A percentile compares a stretch with the other conserved stretches of the same genome.
phyloP scores from a whole-genome alignment of 2,113 vertebrate genomes.

The Notarius lentiginosus region DNA sequence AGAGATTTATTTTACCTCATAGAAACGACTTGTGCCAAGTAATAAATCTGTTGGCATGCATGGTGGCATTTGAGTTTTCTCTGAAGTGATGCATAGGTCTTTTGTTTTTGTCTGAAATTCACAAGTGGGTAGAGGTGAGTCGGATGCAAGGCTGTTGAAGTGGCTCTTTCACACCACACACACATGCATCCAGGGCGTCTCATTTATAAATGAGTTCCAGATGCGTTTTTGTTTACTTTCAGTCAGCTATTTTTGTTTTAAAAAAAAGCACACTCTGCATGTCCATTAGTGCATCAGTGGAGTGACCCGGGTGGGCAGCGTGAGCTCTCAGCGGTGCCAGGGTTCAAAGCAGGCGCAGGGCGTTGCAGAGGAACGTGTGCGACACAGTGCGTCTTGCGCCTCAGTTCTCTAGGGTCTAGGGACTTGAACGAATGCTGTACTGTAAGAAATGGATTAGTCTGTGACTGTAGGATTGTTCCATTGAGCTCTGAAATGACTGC shows the following conservation, averaged over 20 bases:
- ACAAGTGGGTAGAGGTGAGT: conserved; percentile 30
- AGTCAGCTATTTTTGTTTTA: conserved; percentile 14
- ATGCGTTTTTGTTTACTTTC: not conserved
- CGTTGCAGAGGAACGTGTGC: conserved; percentile 27
- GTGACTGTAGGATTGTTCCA: not conserved
- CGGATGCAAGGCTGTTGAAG: conserved; percentile 62
- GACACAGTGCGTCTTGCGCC: conserved; percentile 11
- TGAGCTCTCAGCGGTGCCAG: not conserved
- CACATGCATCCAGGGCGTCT: not conserved
- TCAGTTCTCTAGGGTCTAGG: not conserved
- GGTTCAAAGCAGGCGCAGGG: conserved; percentile 41
- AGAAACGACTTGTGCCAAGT: not conserved
- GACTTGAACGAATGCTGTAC: not conserved
- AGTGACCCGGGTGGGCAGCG: not conserved
- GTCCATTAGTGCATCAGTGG: not conserved
- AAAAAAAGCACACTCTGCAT: not conserved
- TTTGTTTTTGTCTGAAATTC: not conserved
- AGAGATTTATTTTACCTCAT: not conserved
- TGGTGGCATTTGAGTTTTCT: not conserved
- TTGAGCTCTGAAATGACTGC: conserved; percentile 36
- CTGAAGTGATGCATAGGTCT: not conserved
- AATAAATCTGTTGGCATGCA: not conserved
- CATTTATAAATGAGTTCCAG: conserved; percentile 46
- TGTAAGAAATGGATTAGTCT: no score
- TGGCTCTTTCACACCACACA: conserved; percentile 12